A percentile compares a stretch with the other conserved stretches of the same genome.
Evolutionary conservation across 2,888 invertebrate species (phyloP).

Genomic region (Drosophila kanekoi): DNA sequence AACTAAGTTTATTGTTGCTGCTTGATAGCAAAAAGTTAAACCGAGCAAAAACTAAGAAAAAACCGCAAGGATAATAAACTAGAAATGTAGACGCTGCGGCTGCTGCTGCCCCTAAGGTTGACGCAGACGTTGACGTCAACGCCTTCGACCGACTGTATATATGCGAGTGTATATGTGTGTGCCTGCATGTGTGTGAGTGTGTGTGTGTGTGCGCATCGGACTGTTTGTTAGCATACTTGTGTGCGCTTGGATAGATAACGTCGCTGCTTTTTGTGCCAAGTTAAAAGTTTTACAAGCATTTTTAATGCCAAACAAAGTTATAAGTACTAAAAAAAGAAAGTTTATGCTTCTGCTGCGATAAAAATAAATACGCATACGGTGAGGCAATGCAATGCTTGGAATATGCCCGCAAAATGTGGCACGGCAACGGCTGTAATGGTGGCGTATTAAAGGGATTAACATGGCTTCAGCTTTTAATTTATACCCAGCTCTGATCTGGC

Average conservation of each 20-base stretch:
- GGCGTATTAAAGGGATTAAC: constrained; percentile 81
- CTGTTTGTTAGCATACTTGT: constrained; percentile 20
- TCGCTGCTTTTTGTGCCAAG: constrained; percentile 64
- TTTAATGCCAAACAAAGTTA: constrained; percentile 79
- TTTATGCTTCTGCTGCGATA: constrained; percentile 75
- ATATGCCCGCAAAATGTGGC: constrained; percentile 38
- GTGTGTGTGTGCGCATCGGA: constrained; percentile 11
- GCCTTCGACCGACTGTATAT: constrained; percentile 28
- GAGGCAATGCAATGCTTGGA: constrained; percentile 25
- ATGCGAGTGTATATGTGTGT: constrained; percentile 4
- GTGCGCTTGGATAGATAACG: constrained; percentile 59
- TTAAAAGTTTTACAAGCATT: constrained; percentile 78
- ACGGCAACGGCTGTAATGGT: constrained; percentile 36
- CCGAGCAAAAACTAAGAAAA: constrained; percentile 63
- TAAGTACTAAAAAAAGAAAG: constrained; percentile 75
- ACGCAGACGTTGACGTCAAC: constrained; percentile 46
- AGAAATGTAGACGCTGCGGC: constrained; percentile 48
- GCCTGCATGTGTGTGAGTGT: constrained; percentile 15
- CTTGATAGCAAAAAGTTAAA: constrained; percentile 38
- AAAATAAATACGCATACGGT: constrained; percentile 55
- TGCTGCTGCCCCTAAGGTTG: constrained; percentile 16
- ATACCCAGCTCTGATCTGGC: constrained; percentile 44
- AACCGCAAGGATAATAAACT: constrained; percentile 75
- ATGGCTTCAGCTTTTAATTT: constrained; percentile 81
- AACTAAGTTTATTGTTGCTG: constrained; percentile 57